Conservation (phyloP, 2,888 invertebrate species). For the Melinaea menophilus region DNA sequence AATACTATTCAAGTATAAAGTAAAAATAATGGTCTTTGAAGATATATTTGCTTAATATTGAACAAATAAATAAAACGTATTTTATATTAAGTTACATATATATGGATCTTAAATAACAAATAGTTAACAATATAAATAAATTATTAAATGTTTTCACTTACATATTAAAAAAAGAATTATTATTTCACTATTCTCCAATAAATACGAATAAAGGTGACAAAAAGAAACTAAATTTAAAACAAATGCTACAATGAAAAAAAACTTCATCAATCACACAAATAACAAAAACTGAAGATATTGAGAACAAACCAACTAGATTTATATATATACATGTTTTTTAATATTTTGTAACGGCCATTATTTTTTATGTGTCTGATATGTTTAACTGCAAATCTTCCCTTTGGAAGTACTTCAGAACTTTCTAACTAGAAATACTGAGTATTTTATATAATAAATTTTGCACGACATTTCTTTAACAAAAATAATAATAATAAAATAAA, state of each 20-base stretch:
- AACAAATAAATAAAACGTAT: too few relatives aligned
- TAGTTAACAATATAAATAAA: not conserved
- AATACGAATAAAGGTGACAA: conserved; percentile 12
- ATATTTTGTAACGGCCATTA: not conserved
- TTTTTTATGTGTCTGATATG: not conserved
- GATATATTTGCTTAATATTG: too few relatives aligned
- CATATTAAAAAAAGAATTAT: not conserved
- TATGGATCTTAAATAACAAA: not conserved
- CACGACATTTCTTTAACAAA: too few relatives aligned
- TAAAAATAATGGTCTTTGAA: too few relatives aligned
- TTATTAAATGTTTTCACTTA: not conserved
- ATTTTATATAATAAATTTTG: too few relatives aligned
- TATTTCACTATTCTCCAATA: not conserved
- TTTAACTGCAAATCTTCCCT: not conserved
- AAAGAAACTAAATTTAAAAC: conserved; percentile 18
- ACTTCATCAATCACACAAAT: conserved; percentile 51
- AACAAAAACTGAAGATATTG: conserved; percentile 58
- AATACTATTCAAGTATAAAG: too few relatives aligned
- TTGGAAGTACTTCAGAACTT: too few relatives aligned
- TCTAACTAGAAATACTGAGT: too few relatives aligned
- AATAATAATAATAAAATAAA: too few relatives aligned
- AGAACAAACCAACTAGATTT: conserved; percentile 53
- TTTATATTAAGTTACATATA: too few relatives aligned
- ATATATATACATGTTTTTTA: not conserved
- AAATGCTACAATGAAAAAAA: conserved; percentile 52